phyloP scores from a whole-genome alignment of 1,140 invertebrate species.

The Pachypeltis micranthus region DNA sequence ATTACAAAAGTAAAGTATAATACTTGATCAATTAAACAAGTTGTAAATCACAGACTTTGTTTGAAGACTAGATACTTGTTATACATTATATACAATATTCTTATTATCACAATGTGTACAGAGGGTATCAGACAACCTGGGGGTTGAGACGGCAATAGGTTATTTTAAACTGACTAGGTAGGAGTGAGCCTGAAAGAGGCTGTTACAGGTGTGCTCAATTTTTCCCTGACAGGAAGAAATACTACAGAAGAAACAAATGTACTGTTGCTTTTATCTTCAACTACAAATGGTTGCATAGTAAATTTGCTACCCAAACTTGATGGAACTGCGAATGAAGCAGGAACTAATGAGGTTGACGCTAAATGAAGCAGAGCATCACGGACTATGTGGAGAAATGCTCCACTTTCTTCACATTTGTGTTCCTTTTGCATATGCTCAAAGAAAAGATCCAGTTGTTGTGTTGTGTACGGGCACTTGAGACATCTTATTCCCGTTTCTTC shows the following conservation, averaged over 20 bases:
- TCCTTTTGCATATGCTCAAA: slow-evolving; percentile 11
- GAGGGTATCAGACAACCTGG: background rate
- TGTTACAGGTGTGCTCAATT: slow-evolving; percentile 64
- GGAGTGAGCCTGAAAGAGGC: slow-evolving; percentile 85
- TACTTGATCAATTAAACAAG: slow-evolving; percentile 6
- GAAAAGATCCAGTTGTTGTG: background rate
- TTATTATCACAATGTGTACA: slow-evolving; percentile 4
- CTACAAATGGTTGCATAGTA: slow-evolving; percentile 75
- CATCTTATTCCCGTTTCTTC: slow-evolving; percentile 16
- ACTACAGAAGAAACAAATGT: slow-evolving; percentile 77
- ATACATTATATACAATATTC: background rate
- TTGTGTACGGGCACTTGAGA: slow-evolving; percentile 14
- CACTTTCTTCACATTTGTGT: slow-evolving; percentile 12
- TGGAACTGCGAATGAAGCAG: slow-evolving; percentile 30
- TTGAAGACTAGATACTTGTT: slow-evolving; percentile 5
- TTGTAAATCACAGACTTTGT: slow-evolving; percentile 5
- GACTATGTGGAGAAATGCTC: slow-evolving; percentile 18
- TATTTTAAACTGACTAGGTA: slow-evolving; percentile 42
- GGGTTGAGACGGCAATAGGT: background rate
- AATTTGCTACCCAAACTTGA: slow-evolving; percentile 33
- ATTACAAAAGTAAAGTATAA: slow-evolving; percentile 5
- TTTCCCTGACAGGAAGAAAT: slow-evolving; percentile 77
- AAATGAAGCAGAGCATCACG: slow-evolving; percentile 27
- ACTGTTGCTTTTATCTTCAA: slow-evolving; percentile 46
- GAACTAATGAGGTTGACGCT: slow-evolving; percentile 23